phyloP scores from a whole-genome alignment of 1,140 invertebrate species.

The Condylostylus longicornis region DNA sequence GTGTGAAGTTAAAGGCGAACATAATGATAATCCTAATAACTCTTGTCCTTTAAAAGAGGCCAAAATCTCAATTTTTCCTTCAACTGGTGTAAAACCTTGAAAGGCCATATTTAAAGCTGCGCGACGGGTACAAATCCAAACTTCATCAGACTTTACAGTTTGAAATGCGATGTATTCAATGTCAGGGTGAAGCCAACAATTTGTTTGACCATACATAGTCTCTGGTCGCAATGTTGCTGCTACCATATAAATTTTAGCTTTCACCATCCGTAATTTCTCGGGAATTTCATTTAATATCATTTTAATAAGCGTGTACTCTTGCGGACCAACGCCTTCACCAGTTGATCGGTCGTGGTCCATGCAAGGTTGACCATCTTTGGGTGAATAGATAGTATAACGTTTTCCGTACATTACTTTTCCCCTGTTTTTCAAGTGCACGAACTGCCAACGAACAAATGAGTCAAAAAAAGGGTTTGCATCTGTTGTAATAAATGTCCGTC shows the following conservation, averaged over 20 bases:
- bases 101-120: conserved; percentile 91
- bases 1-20: conserved; percentile 70
- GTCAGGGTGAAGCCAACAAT: conserved; percentile 94
- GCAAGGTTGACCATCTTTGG: conserved; percentile 93
- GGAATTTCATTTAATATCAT: conserved; percentile 70
- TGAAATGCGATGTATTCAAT: conserved; percentile 83
- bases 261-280: conserved; percentile 44
- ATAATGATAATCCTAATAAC: conserved; percentile 62
- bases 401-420: conserved; percentile 95
- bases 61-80: conserved; percentile 63
- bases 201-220: conserved; percentile 99
- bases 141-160: conserved; percentile 48
- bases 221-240: conserved; percentile 96
- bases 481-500: conserved; percentile 93
- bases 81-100: conserved; percentile 74
- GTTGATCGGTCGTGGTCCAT: conserved; percentile 97
- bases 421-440: conserved; percentile 66
- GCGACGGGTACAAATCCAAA: conserved; percentile 77
- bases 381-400: conserved; percentile 93
- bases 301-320: conserved; percentile 97
- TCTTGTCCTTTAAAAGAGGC: conserved; percentile 58
- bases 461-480: conserved; percentile 97
- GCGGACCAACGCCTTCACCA: conserved; percentile 94
- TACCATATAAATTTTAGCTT: conserved; percentile 55
- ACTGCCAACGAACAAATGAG: conserved; percentile 97